Base-by-base conservation (phyloP, 2,113 vertebrate genomes). In the Phylloscopus whistleri region DNA sequence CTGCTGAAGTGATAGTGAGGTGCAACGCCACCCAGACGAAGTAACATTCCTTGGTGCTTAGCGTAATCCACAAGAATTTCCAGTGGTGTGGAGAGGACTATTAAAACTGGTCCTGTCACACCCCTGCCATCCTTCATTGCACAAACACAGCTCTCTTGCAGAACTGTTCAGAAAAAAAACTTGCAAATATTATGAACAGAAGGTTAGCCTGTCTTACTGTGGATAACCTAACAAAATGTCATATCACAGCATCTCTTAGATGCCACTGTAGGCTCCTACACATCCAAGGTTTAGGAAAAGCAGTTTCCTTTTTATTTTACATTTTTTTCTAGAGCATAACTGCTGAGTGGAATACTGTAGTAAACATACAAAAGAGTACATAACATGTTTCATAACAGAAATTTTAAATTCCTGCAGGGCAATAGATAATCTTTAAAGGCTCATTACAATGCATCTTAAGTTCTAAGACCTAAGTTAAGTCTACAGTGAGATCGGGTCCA, bases 21-120 rank as follows among this genome's bases (percentile, higher is more conserved):
- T 23, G 20, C 35, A 75, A 83, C 83, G 33, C 22, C n/a, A 48
- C 3, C 3, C 67, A 51, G 56, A 22, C 35, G 48, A 48, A 43
- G 12, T 0, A 44, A 49, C 59, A 77, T 19, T 44, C 10, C 12
- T 2, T 6, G 5, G 17, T 0, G 1, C n/a, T 51, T 7, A 31
- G 26, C 51, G 12, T 41, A 58, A 55, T 44, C 43, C 53, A 28
- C 23, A 82, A 52, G 17, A 63, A 67, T 4, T 52, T 30, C 2
- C n/a, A 83, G 31, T 14, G 10, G 16, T 5, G 7, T 27, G n/a
- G 21, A 78, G 24, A 60, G 15, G 13, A 79, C 14, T 43, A 30
- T 6, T 24, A 63, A 39, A 81, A 70, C 5, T 1, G 1, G 7
- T 82, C 49, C 73, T 63, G 26, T 19, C 37, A 13, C 2, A 39